A percentile compares a stretch with the other conserved stretches of the same genome.
Conservation (phyloP, 2,888 invertebrate genomes). For the Mimumesa dahlbomi region DNA sequence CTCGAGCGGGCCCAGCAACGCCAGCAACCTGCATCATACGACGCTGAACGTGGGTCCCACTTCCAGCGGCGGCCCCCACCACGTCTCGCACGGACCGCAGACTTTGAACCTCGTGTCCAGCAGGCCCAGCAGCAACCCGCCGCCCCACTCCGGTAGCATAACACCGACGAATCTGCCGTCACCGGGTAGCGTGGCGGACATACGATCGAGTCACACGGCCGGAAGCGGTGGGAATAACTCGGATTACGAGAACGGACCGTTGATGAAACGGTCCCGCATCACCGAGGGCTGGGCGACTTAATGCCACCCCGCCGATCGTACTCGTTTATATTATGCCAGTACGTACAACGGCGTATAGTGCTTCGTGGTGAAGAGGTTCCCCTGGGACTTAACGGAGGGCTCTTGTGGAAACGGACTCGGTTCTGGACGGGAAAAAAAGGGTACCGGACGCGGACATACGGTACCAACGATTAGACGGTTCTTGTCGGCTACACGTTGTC, state of each 20-base stretch:
- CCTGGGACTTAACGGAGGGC: constrained; percentile 50
- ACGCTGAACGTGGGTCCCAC: constrained; percentile 76
- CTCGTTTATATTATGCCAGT: constrained; percentile 65
- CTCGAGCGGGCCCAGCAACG: constrained; percentile 78
- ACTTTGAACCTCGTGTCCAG: constrained; percentile 76
- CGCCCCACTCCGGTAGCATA: constrained; percentile 85
- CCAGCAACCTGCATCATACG: constrained; percentile 81
- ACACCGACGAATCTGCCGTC: constrained; percentile 92
- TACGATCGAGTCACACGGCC: constrained; percentile 78
- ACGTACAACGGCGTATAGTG: constrained; percentile 72
- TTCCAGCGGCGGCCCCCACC: constrained; percentile 74
- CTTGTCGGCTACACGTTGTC: too few species aligned
- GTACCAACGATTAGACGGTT: too few species aligned
- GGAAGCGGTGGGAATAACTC: constrained; percentile 79
- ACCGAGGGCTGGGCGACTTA: constrained; percentile 96
- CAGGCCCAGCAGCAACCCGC: constrained; percentile 77
- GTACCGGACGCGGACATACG: too few species aligned
- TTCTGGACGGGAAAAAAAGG: too few species aligned
- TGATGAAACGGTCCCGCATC: constrained; percentile 92
- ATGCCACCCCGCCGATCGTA: constrained; percentile 75
- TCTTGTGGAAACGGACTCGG: too few species aligned
- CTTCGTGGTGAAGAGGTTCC: constrained; percentile 67
- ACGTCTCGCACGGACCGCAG: constrained; percentile 72
- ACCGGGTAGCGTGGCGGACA: constrained; percentile 81
- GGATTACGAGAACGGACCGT: constrained; percentile 85